Conservation (phyloP, 2,797 vertebrate species). For the Brotogeris chrysoptera region DNA sequence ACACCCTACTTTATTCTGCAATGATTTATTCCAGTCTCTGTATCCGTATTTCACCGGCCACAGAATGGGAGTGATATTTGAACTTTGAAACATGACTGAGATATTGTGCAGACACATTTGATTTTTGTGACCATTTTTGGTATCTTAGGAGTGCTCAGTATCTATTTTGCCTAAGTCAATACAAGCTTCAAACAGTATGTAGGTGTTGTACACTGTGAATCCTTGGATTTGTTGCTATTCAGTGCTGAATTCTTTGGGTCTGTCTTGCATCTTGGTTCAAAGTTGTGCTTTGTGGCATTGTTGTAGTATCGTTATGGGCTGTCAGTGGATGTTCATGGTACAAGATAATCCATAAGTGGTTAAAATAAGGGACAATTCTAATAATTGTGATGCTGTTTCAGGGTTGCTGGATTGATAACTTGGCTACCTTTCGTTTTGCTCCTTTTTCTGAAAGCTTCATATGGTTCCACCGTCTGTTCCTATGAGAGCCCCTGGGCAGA, state of each 20-base stretch:
- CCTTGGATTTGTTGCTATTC: neutral
- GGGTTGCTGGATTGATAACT: neutral
- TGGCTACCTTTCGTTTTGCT: neutral
- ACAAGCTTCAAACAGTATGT: neutral
- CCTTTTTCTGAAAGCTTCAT: neutral
- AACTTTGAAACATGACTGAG: neutral
- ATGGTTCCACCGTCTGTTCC: neutral
- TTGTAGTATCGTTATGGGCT: neutral
- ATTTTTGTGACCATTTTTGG: neutral
- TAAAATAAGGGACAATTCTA: neutral
- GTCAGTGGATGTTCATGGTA: neutral
- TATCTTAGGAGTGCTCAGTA: neutral
- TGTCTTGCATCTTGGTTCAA: neutral
- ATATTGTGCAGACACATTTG: neutral
- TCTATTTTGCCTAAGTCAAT: neutral
- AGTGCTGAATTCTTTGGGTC: neutral
- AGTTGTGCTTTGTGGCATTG: neutral
- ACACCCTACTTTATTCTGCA: neutral
- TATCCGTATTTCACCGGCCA: neutral
- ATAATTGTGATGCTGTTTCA: neutral
- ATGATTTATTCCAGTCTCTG: fast-evolving
- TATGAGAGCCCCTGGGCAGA: neutral
- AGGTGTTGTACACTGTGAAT: neutral
- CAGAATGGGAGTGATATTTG: neutral
- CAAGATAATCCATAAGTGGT: neutral